These are phyloP conservation scores for Miltochrista miniata DNA, from an alignment of 2,888 invertebrate species.

Conservation along the genomic window DNA sequence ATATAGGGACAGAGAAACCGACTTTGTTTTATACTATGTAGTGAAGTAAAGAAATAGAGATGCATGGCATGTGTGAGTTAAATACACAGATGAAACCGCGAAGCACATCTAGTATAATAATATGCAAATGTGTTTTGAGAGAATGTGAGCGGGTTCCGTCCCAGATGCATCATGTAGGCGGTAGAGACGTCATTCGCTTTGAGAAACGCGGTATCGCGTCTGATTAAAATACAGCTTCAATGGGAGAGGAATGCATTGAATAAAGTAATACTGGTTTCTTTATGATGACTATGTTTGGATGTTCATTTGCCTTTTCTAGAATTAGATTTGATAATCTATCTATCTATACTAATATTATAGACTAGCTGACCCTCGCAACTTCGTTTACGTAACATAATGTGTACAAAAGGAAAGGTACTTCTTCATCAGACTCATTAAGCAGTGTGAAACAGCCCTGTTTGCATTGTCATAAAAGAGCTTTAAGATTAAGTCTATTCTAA, in stretches of 20 bases:
- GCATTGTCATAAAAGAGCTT: too few species aligned
- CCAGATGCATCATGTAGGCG: constrained; percentile 19
- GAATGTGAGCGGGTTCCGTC: constrained; percentile 24
- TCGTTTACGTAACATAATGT: too few species aligned
- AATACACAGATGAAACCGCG: not conserved
- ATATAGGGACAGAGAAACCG: too few species aligned
- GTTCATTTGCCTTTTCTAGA: not conserved
- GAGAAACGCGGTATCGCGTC: constrained; percentile 18
- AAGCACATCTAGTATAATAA: not conserved
- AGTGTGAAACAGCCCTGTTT: too few species aligned
- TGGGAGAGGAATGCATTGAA: constrained; percentile 8
- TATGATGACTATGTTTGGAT: not conserved
- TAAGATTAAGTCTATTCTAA: too few species aligned
- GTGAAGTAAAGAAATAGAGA: too few species aligned
- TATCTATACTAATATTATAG: too few species aligned
- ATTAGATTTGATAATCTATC: not conserved
- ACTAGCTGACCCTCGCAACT: too few species aligned
- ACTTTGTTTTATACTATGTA: too few species aligned
- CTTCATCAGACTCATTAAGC: too few species aligned
- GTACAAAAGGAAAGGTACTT: too few species aligned
- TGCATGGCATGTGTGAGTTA: too few species aligned
- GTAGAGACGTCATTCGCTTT: constrained; percentile 25
- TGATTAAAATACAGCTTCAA: constrained; percentile 21
- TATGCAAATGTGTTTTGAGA: constrained; percentile 16
- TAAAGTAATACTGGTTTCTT: constrained; percentile 1